phyloP scores from a whole-genome alignment of 2,888 invertebrate species.

The Thera obeliscata region DNA sequence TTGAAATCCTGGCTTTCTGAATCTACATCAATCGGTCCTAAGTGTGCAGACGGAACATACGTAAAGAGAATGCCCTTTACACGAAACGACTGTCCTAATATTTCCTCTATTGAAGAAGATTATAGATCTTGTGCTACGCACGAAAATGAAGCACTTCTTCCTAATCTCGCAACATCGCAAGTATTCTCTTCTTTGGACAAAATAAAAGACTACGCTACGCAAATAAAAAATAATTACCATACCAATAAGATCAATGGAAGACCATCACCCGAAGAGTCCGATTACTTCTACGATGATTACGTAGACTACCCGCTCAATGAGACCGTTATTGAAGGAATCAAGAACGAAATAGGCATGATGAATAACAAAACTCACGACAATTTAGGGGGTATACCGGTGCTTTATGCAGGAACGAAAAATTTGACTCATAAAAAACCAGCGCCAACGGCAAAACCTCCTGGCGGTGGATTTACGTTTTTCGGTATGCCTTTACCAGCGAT shows the following conservation, averaged over 20 bases:
- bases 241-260: constrained; percentile 80
- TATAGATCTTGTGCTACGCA: constrained; percentile 86
- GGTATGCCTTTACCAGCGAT: constrained; percentile 91
- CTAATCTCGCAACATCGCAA: constrained; percentile 83
- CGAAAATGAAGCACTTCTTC: constrained; percentile 87
- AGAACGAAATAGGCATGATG: constrained; percentile 59
- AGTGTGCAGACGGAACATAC: constrained; percentile 90
- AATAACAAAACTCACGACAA: constrained; percentile 74
- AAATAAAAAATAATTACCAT: constrained; percentile 73
- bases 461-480: constrained; percentile 91
- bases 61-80: constrained; percentile 90
- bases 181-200: constrained; percentile 85
- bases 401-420: constrained; percentile 68
- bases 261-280: constrained; percentile 90
- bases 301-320: constrained; percentile 90
- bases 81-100: constrained; percentile 86
- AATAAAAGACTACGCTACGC: constrained; percentile 75
- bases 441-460: constrained; percentile 75
- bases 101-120: constrained; percentile 78
- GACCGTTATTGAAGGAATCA: constrained; percentile 72
- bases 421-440: constrained; percentile 56
- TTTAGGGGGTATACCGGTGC: constrained; percentile 85
- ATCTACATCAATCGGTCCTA: constrained; percentile 89
- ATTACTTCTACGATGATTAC: constrained; percentile 93
- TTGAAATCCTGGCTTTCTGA: constrained; percentile 92